Percentiles rank a stretch among this genome's conserved stretches.
Evolutionary conservation across 2,113 vertebrate genomes (phyloP).

Genomic region (Baryphthengus martii): DNA sequence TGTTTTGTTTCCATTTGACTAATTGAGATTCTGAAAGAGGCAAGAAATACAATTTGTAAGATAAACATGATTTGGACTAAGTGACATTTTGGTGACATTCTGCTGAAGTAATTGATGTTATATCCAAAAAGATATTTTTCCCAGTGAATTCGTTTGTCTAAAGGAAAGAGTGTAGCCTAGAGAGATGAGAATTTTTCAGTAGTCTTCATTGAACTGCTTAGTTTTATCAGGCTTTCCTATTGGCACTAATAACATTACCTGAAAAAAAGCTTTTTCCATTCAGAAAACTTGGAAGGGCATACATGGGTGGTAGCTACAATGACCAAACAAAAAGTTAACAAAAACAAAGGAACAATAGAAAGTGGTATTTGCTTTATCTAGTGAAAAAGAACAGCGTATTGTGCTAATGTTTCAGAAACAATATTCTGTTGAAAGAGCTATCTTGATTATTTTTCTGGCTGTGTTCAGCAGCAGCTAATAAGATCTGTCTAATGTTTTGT

Average conservation of each 20-base stretch:
- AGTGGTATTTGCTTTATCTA: not conserved
- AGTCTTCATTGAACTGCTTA: not conserved
- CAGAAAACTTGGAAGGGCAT: not conserved
- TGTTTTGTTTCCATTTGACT: not conserved
- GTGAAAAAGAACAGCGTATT: accelerated
- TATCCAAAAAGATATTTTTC: not conserved
- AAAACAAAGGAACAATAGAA: not conserved
- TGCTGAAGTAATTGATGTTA: not conserved
- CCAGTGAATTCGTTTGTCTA: not conserved
- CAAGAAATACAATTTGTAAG: not conserved
- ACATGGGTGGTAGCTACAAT: not conserved
- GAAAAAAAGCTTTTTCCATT: not conserved
- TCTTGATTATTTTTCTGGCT: not conserved
- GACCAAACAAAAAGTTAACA: too few species aligned
- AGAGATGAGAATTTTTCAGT: not conserved
- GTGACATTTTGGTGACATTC: not conserved
- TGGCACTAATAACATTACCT: not conserved
- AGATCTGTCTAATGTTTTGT: not conserved
- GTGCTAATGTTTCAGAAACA: not conserved
- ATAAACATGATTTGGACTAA: not conserved
- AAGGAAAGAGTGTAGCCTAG: not conserved
- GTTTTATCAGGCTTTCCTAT: not conserved
- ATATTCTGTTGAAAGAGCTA: not conserved
- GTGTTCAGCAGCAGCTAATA: not conserved
- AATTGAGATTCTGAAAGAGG: not conserved